phyloP scores from a whole-genome alignment of 35 echinoderm and acorn worm species.

The Lytechinus pictus region DNA sequence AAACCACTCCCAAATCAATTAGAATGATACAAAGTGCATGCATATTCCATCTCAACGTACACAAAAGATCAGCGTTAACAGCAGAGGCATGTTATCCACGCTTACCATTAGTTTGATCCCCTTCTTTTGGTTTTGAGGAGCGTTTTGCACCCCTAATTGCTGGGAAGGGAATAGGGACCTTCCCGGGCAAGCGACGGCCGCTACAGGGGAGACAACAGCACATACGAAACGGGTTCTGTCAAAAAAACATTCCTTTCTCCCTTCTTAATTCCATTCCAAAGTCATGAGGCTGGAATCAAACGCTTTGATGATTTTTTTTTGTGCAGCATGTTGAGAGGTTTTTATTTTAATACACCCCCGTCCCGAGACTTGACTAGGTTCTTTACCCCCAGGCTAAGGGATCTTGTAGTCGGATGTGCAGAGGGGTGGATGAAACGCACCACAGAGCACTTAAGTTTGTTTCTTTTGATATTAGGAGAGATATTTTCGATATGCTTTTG shows the following conservation, averaged over 20 bases:
- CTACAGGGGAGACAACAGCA: background rate
- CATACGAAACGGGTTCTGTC: background rate
- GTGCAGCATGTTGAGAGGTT: background rate
- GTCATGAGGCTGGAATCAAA: background rate
- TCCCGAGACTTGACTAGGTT: background rate
- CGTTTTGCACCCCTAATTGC: background rate
- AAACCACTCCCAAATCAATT: background rate
- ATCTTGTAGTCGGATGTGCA: background rate
- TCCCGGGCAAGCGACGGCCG: background rate
- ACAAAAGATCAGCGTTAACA: background rate
- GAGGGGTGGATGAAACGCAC: background rate
- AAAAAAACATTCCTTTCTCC: background rate
- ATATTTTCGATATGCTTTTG: background rate
- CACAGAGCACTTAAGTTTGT: background rate
- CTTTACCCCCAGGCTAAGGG: background rate
- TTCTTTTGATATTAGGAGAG: background rate
- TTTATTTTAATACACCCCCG: background rate
- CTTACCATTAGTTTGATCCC: background rate
- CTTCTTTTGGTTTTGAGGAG: background rate
- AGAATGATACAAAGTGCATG: background rate
- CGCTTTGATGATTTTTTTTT: background rate
- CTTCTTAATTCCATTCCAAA: background rate
- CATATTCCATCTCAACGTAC: background rate
- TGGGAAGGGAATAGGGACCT: conserved; percentile 7
- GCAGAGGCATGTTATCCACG: background rate